These are phyloP conservation scores for Cardinalis cardinalis DNA, from an alignment of 2,113 vertebrate species.

Conservation along the genomic window DNA sequence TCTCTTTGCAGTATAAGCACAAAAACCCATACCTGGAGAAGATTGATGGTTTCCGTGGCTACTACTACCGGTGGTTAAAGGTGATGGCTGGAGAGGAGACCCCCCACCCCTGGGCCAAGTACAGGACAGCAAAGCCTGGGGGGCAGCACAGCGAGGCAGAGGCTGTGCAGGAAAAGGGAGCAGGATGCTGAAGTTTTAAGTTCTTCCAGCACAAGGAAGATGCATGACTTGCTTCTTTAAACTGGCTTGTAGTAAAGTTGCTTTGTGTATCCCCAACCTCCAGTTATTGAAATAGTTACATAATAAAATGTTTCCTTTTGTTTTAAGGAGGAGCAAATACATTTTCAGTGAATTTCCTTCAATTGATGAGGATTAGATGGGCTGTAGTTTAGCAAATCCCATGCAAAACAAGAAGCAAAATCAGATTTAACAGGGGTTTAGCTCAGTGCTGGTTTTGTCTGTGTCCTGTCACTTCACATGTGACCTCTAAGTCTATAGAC, in stretches of 20 bases:
- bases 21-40: slow-evolving; percentile 90
- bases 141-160: neutral
- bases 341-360: neutral
- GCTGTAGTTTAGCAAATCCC: neutral
- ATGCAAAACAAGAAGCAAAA: neutral
- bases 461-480: neutral
- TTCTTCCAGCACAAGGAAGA: neutral
- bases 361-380: neutral
- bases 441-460: neutral
- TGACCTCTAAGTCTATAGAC: neutral
- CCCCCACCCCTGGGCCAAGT: slow-evolving; percentile 81
- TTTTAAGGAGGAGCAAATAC: neutral
- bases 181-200: neutral
- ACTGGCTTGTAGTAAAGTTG: neutral
- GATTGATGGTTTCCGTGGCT: slow-evolving; percentile 92
- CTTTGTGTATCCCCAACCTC: neutral
- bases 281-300: neutral
- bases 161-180: neutral
- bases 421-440: neutral
- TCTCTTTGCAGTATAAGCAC: slow-evolving; percentile 80
- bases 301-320: slow-evolving; percentile 12
- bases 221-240: neutral
- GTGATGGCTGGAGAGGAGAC: slow-evolving; percentile 80
- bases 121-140: neutral
- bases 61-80: slow-evolving; percentile 88